Evolutionary conservation across 2,113 vertebrate genomes (phyloP).

Genomic region (zebrafish (Danio rerio)): GRCz12tu NC_133181.1:55571001-55571500

Average conservation of each 20-base stretch:
- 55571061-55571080: conserved; percentile 80
- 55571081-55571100: conserved; percentile 95
- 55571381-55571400: no score
- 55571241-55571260: background rate
- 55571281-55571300: conserved; percentile 45
- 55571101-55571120: conserved; percentile 96
- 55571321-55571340: background rate
- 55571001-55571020: no score
- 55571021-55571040: no score
- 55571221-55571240: conserved; percentile 82
- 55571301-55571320: conserved; percentile 37
- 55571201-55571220: conserved; percentile 93
- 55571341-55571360: background rate
- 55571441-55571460: no score
- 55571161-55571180: conserved; percentile 91
- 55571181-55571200: conserved; percentile 89
- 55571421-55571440: no score
- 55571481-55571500: no score
- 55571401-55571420: no score
- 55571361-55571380: background rate
- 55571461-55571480: no score
- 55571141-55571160: conserved; percentile 91
- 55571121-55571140: conserved; percentile 89
- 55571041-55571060: background rate
- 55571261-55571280: no score